Evolutionary conservation across 1,140 invertebrate species (phyloP).

Genomic region (Trachymyrmex septentrionalis): DNA sequence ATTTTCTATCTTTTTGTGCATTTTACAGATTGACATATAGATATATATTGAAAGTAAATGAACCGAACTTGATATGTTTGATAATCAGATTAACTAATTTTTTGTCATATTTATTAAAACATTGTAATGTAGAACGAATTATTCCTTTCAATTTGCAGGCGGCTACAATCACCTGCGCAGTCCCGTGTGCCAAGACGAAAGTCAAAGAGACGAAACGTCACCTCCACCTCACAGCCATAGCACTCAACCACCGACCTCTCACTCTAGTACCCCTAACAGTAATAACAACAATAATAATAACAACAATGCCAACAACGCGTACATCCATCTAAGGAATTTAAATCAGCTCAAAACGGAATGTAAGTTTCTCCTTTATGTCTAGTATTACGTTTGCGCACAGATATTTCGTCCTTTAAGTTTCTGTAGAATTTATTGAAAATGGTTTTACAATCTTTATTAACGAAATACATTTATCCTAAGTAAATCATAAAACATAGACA

Average conservation of each 20-base stretch:
- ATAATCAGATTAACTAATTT: background rate
- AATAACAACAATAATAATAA: slow-evolving; percentile 84
- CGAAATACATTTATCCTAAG: background rate
- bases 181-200: slow-evolving; percentile 87
- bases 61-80: background rate
- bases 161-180: slow-evolving; percentile 87
- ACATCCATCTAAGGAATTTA: slow-evolving; percentile 84
- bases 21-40: background rate
- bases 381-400: background rate
- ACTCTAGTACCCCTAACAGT: slow-evolving; percentile 80
- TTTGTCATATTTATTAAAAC: background rate
- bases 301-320: slow-evolving; percentile 83
- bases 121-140: background rate
- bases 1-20: background rate
- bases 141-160: slow-evolving; percentile 80
- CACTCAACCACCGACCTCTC: slow-evolving; percentile 81
- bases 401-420: background rate
- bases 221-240: slow-evolving; percentile 85
- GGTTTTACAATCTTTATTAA: background rate
- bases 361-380: slow-evolving; percentile 71
- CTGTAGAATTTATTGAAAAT: background rate
- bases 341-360: slow-evolving; percentile 85
- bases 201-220: slow-evolving; percentile 86
- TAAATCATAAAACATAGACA: background rate
- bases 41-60: background rate